Evolutionary conservation across 2,113 vertebrate species (phyloP).

Genomic region (Rutilus rutilus): DNA sequence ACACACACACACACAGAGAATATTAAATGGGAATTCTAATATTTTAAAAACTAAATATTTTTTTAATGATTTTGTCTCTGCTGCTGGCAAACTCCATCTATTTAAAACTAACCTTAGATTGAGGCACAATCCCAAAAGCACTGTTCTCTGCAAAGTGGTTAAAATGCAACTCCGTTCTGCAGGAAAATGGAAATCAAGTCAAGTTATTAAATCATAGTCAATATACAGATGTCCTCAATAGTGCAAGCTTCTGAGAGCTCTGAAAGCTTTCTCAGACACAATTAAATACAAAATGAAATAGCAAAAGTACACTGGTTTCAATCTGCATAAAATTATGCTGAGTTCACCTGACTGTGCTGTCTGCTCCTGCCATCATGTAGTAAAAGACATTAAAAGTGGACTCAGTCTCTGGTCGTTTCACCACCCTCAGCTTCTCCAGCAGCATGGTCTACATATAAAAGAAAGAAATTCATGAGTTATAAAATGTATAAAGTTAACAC

Average conservation of each 20-base stretch:
- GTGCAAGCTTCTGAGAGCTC: neutral
- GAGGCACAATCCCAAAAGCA: conserved; percentile 86
- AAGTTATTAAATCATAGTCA: neutral
- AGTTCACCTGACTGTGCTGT: conserved; percentile 84
- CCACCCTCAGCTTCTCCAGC: conserved; percentile 91
- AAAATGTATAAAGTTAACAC: neutral
- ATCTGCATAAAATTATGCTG: neutral
- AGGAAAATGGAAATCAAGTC: conserved; percentile 12
- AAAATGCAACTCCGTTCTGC: conserved; percentile 95
- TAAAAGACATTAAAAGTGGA: conserved; percentile 94
- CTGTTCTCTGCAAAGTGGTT: conserved; percentile 94
- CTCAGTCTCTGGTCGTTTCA: conserved; percentile 82
- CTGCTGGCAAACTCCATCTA: neutral
- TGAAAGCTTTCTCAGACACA: neutral
- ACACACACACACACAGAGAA: conserved; percentile 26
- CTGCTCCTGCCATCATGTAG: conserved; percentile 91
- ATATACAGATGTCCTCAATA: neutral
- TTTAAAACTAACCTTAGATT: conserved; percentile 81
- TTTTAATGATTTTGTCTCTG: neutral
- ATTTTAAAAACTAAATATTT: neutral
- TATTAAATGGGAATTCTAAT: neutral
- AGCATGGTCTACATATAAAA: conserved; percentile 85
- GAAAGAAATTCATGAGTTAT: neutral
- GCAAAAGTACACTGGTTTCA: neutral
- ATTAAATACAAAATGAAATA: neutral